Conservation (phyloP, 2,113 vertebrate species). For the Syrmaticus mikado region DNA sequence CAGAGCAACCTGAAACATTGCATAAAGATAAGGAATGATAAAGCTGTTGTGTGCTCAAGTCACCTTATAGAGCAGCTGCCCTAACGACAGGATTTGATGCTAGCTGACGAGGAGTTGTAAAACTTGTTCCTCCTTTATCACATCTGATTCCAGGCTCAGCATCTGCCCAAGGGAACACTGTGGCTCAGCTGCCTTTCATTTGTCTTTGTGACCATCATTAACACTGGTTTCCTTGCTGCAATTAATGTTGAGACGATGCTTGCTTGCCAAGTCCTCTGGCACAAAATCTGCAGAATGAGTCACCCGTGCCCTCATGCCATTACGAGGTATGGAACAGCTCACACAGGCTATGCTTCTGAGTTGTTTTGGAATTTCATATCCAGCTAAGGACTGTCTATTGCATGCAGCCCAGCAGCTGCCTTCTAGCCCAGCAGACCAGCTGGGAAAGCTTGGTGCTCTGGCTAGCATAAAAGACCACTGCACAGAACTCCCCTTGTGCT, state of each 20-base stretch:
- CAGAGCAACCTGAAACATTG: neutral
- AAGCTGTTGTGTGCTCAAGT: neutral
- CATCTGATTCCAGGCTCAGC: neutral
- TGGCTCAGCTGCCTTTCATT: neutral
- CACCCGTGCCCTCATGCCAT: neutral
- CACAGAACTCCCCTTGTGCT: neutral
- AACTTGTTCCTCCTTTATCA: neutral
- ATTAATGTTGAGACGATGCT: neutral
- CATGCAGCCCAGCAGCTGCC: neutral
- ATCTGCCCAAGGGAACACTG: neutral
- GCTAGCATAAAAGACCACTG: fast-evolving
- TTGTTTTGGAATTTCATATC: fast-evolving
- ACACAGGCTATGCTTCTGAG: neutral
- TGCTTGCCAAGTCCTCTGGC: neutral
- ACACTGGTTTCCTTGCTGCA: neutral
- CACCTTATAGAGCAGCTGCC: neutral
- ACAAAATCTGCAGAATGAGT: neutral
- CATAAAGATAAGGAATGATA: neutral
- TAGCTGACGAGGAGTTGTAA: neutral
- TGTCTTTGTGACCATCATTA: neutral
- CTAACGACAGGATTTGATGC: neutral
- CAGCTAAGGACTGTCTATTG: neutral
- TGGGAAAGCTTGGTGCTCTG: neutral
- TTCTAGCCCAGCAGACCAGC: neutral
- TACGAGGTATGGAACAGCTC: neutral